These are phyloP conservation scores for Sarcophaga peregrina DNA, from an alignment of 1,140 invertebrate species.

Conservation along the genomic window DNA sequence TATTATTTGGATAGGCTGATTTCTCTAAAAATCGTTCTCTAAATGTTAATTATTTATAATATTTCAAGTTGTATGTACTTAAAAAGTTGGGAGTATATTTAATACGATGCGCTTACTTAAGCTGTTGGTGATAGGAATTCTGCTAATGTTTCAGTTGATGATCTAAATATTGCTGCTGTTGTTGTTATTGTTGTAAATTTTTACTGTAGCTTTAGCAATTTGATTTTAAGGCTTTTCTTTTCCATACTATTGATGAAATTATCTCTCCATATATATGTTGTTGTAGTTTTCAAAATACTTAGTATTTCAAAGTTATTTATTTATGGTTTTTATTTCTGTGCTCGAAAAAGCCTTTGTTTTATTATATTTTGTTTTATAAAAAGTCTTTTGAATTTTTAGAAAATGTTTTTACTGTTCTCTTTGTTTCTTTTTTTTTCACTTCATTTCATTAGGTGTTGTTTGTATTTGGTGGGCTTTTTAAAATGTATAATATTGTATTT, in stretches of 20 bases:
- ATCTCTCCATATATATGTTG: neutral
- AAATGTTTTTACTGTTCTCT: neutral
- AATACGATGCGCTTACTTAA: neutral
- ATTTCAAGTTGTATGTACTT: no score
- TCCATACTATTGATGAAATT: neutral
- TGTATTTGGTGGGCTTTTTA: slow-evolving; percentile 8
- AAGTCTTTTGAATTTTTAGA: neutral
- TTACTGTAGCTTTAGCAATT: neutral
- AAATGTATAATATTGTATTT: neutral
- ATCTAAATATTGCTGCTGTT: no score
- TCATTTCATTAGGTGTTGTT: neutral
- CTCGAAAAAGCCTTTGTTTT: neutral
- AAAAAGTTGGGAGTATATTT: no score
- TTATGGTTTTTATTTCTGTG: neutral
- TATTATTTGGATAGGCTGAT: no score
- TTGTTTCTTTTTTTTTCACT: neutral
- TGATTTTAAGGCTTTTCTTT: neutral
- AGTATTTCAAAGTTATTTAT: neutral
- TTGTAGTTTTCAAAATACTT: neutral
- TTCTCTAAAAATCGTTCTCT: no score
- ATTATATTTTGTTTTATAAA: neutral
- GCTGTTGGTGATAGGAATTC: neutral
- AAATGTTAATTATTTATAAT: no score
- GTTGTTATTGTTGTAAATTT: no score
- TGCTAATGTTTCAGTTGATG: neutral